Conservation (phyloP, 2,113 vertebrate genomes). For the Burhinus bistriatus region DNA sequence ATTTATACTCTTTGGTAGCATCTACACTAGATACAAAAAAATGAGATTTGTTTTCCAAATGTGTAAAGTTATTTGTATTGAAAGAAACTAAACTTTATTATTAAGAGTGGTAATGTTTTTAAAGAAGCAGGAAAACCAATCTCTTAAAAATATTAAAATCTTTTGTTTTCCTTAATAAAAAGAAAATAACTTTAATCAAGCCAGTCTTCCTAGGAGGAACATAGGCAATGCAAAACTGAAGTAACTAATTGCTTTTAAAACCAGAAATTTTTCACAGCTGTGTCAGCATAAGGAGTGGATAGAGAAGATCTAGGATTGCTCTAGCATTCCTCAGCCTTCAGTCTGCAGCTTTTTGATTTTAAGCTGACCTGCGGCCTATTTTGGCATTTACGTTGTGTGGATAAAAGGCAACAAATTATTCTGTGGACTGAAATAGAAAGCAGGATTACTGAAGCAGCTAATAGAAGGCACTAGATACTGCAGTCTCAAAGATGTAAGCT, state of each 20-base stretch:
- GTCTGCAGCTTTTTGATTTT: background rate
- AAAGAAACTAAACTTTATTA: background rate
- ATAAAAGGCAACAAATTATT: constrained; percentile 9
- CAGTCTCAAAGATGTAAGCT: background rate
- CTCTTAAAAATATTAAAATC: background rate
- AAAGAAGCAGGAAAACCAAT: background rate
- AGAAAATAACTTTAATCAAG: background rate
- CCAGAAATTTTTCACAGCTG: background rate
- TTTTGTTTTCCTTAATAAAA: background rate
- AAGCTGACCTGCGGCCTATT: background rate
- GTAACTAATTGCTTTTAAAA: background rate
- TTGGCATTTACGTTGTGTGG: background rate
- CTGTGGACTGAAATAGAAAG: constrained; percentile 12
- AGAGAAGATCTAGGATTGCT: background rate
- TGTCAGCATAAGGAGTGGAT: background rate
- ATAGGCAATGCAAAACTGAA: background rate
- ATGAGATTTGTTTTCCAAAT: background rate
- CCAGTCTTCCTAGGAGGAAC: background rate
- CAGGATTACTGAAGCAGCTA: constrained; percentile 15
- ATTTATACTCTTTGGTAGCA: background rate
- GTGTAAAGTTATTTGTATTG: background rate
- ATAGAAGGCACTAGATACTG: background rate
- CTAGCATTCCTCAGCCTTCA: background rate
- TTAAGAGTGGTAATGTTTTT: background rate
- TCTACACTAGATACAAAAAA: background rate